Base-by-base conservation (phyloP, 1,140 invertebrate species). In the Polyergus mexicanus region DNA sequence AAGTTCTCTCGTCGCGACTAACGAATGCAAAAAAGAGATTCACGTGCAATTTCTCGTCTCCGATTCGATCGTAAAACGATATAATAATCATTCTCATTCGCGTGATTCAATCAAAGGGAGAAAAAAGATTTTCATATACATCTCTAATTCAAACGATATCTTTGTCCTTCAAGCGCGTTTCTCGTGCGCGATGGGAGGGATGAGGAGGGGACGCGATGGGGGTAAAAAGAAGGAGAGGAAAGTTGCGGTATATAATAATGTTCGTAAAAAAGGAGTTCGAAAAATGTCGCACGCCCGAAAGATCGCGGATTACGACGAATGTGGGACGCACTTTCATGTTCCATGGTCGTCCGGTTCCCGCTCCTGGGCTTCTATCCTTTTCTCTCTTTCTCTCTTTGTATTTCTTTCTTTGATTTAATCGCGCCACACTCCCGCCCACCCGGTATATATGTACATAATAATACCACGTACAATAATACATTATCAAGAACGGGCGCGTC, bases 241-340 rank as follows among this genome's bases (percentile, higher is more conserved):
- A 71, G 10, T 56, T 69, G 32, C 65, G 65, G 19, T 22, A 35
- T 22, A 5, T 56, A 68, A 35, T 25, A 32, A 13, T 25, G n/a
- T 19, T 74, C 28, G 76, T 54, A 38, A 84, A 84, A 51, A 83
- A 76, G 19, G 7, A 44, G 78, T n/a, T 60, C n/a, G 68, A 44
- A 72, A 83, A 74, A 83, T 74, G 28, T 47, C 68, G 25, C 56
- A 83, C 7, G 41, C 3, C 63, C 68, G 54, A 83, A 74, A 83
- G 68, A 83, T 80, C 77, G 51, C 51, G 65, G 47, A 69, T 80
- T 80, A 41, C 56, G 63, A 38, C 44, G 38, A 83, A 83, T 83
- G 68, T 83, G 41, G 78, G 68, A 83, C 78, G 28, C 78, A 83
- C 78, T 83, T 83, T 83, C 78, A 83, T 83, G 78, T 83, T 83